These are phyloP conservation scores for Leiothrix lutea DNA, from an alignment of 2,113 vertebrate genomes.

Conservation along the genomic window DNA sequence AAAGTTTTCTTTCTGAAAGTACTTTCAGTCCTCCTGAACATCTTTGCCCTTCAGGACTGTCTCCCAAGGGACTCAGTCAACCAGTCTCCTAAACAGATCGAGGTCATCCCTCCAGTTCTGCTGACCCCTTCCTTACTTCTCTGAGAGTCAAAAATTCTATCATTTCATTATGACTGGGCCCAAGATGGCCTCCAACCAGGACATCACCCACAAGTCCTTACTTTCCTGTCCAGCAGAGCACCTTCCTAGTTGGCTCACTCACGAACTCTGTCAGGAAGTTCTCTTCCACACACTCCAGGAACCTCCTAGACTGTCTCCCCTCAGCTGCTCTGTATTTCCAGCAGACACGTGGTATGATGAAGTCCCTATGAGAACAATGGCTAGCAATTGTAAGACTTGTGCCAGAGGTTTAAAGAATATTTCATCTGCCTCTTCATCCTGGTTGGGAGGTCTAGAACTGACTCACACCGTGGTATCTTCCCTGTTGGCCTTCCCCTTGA, in stretches of 20 bases:
- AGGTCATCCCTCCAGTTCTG: not conserved
- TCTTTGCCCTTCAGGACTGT: not conserved
- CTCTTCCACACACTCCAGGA: not conserved
- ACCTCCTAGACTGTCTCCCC: not conserved
- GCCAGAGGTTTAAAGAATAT: not conserved
- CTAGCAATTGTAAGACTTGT: not conserved
- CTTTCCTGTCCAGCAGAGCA: not conserved
- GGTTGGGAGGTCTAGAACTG: not conserved
- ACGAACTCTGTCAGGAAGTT: not conserved
- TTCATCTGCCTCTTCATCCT: not conserved
- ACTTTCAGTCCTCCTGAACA: not conserved
- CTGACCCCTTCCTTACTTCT: not conserved
- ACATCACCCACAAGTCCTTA: not conserved
- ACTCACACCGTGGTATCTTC: not conserved
- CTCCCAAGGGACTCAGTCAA: not conserved
- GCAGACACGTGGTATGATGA: not conserved
- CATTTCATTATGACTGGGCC: not conserved
- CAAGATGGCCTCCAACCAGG: not conserved
- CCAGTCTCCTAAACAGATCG: not conserved
- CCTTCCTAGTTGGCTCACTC: not conserved
- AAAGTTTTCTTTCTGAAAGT: not conserved
- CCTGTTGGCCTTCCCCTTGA: not conserved
- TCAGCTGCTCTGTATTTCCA: not conserved
- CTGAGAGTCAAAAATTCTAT: not conserved
- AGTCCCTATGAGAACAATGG: not conserved